Base-by-base conservation (phyloP, 2,113 vertebrate genomes). In the Cryptoleucopteryx plumbea region DNA sequence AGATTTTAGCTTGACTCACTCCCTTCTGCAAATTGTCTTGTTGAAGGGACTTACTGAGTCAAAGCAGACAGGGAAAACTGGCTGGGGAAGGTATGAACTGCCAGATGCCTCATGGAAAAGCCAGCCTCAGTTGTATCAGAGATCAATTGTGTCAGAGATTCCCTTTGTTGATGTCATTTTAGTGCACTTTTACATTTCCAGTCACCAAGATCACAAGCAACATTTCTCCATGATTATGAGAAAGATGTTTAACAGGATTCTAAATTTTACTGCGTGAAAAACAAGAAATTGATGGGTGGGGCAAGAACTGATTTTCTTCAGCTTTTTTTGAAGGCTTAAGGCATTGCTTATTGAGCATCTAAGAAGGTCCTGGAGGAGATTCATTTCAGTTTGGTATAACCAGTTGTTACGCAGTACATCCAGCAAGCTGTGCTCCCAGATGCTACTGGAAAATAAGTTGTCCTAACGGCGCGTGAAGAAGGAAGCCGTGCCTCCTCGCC, bases 401-500 rank as follows among this genome's bases (percentile, higher is more conserved):
- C 17, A 16, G 11, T 22, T 65, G 50, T 65, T 53, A 42, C 21
- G 61, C 9, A 79, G 45, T 13, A 53, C 0, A 1, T 36, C 21
- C 15, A 88, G 25, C 61, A 72, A 72, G 7, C 25, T 66, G 38
- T 53, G 34, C 25, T 83, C 38, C 31, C 31, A 48, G 26, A 3
- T 53, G 29, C 21, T 17, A 25, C n/a, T 61, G 61, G 26, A 48
- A 84, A 67, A 53, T 36, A 32, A 20, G 21, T 66, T 45, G 38
- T 72, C 23, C 43, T 47, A 66, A 52, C 15, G 0, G 0, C 31
- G 8, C 23, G 5, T 58, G 36, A 56, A 6, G 1, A 5, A 45
- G 22, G 20, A 55, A 74, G 22, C 29, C 9, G 23, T 52, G 10
- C 10, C 14, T 78, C 27, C 45, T 68, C 1, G 1, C 27, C 19